These are phyloP conservation scores for Gallinago solitaria DNA, from an alignment of 2,797 vertebrate species.

Conservation along the genomic window DNA sequence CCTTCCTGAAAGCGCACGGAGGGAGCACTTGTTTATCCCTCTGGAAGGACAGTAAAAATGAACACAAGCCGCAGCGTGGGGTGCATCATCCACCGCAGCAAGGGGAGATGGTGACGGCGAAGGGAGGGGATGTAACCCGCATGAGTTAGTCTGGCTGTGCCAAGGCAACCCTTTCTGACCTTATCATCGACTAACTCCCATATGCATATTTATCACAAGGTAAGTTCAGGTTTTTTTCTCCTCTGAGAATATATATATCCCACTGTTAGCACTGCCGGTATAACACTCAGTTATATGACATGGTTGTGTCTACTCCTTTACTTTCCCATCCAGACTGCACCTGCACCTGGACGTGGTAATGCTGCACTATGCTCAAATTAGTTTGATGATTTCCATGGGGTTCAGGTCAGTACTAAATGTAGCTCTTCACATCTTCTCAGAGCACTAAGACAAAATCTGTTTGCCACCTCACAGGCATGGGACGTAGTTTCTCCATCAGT, in stretches of 20 bases:
- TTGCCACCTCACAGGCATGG: not conserved
- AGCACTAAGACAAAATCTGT: not conserved
- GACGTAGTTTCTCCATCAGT: not conserved
- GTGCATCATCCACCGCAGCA: not conserved
- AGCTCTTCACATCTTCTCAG: not conserved
- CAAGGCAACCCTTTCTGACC: not conserved
- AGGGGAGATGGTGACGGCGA: not conserved
- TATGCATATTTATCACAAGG: not conserved
- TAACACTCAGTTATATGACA: not conserved
- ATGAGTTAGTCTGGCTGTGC: not conserved
- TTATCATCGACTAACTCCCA: not conserved
- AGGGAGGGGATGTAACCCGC: not conserved
- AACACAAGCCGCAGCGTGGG: not conserved
- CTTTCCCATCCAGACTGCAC: not conserved
- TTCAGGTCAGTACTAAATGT: not conserved
- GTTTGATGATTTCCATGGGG: not conserved
- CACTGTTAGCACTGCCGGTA: not conserved
- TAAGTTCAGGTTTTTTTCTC: not conserved
- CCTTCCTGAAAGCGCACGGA: not conserved
- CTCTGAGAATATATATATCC: not conserved
- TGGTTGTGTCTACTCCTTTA: not conserved
- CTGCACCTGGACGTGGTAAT: rapidly evolving
- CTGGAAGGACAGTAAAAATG: not conserved
- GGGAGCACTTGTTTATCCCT: not conserved
- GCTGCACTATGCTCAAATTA: not conserved